Evolutionary conservation across 2,797 vertebrate species (phyloP).

Genomic region (Lophius americanus): DNA sequence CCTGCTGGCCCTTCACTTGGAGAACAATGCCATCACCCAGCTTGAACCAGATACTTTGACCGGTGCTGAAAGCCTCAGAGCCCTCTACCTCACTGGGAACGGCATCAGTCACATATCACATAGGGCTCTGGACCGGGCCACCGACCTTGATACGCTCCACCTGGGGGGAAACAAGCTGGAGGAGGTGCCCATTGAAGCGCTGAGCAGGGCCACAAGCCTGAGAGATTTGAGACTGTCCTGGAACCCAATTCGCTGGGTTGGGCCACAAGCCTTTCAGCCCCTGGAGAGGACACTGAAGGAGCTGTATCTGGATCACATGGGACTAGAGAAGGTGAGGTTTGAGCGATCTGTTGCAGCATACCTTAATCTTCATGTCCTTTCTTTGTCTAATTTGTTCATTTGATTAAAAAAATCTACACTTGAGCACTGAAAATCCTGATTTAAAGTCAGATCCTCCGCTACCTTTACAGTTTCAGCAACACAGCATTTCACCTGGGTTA

Average conservation of each 20-base stretch:
- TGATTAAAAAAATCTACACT: neutral
- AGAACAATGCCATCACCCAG: conserved; percentile 84
- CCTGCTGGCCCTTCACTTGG: conserved; percentile 90
- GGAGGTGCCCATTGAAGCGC: conserved; percentile 85
- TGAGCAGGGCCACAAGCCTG: conserved; percentile 77
- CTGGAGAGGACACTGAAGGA: conserved; percentile 85
- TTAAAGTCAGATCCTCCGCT: neutral
- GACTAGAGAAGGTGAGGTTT: conserved; percentile 84
- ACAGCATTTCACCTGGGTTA: neutral
- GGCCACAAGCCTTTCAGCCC: conserved; percentile 78
- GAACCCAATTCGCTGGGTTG: conserved; percentile 85
- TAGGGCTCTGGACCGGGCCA: conserved; percentile 76
- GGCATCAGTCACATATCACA: conserved; percentile 75
- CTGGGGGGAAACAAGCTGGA: conserved; percentile 87
- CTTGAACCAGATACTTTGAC: conserved; percentile 77
- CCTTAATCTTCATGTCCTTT: neutral
- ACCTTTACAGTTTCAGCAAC: neutral
- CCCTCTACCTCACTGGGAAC: conserved; percentile 88
- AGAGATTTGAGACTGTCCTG: conserved; percentile 86
- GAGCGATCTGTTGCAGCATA: neutral
- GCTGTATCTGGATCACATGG: conserved; percentile 89
- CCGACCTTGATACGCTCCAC: conserved; percentile 87
- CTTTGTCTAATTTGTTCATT: neutral
- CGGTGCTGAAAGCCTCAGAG: conserved; percentile 76
- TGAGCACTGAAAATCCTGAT: neutral